Evolutionary conservation across 2,797 vertebrate species (phyloP).

Genomic region (Chelonia mydas): DNA sequence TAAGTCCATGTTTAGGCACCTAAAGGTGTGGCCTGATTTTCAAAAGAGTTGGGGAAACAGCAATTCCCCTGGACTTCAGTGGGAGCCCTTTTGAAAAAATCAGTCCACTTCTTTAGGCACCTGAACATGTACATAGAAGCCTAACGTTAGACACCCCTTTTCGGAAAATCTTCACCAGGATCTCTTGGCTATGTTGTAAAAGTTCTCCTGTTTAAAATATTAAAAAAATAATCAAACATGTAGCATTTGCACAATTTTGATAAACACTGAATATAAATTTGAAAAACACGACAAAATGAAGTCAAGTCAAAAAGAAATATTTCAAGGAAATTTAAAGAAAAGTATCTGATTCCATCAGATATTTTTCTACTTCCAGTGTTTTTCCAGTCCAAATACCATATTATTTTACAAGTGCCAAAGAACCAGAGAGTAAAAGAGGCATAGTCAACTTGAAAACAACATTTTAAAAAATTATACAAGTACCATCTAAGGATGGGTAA

Average conservation of each 20-base stretch:
- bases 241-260: background rate
- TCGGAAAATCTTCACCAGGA: background rate
- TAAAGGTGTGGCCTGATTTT: background rate
- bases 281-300: background rate
- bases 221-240: accelerated
- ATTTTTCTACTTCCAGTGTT: background rate
- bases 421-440: background rate
- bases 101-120: background rate
- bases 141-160: background rate
- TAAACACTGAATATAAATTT: background rate
- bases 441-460: background rate
- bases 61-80: background rate
- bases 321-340: background rate
- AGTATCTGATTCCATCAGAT: background rate
- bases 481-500: background rate
- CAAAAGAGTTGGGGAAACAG: background rate
- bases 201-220: background rate
- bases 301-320: background rate
- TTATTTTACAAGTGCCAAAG: conserved; percentile 10
- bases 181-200: background rate
- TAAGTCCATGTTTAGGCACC: background rate
- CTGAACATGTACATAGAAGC: background rate
- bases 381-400: conserved; percentile 6
- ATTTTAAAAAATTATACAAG: background rate
- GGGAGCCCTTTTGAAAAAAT: background rate